Base-by-base conservation (phyloP, 1,140 invertebrate species). In the Nautilus pompilius region DNA sequence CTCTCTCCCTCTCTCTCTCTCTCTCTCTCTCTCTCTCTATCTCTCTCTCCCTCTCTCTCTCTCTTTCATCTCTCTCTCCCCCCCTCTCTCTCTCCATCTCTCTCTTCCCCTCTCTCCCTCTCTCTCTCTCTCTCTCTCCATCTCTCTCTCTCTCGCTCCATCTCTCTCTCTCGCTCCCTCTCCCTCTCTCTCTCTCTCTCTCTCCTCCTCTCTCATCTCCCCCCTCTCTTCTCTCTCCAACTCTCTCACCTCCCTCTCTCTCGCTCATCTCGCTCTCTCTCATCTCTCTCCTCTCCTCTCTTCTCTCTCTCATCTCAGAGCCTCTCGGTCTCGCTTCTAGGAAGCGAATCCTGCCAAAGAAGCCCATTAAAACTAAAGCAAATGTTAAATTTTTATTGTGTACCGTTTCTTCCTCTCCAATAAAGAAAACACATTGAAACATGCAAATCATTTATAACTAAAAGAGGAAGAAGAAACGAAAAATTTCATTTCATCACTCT, bases 51-150 rank as follows among this genome's bases (percentile, higher is more conserved):
- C 32, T 24, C 32, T 28, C 28, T 28, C 53, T 28, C 53, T 28
- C 53, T 28, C 53, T 28, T 30, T 28, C 53, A 55, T 30, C 26
- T 30, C 26, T 30, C 26, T 30, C 26, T 30, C 26, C 53, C 26
- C 53, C 26, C 53, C n/a, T 26, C 26, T 26, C 26, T 24, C 15
- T 41, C 17, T 46, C 17, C 58, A 17, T 24, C 17, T 30, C 20
- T 20, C 29, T 30, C 3, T 24, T 49, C 33, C 36, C 20, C 8
- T 48, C 58, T 48, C 58, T 60, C 58, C 51, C 58, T 60, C 58
- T 60, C 58, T 60, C 58, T 60, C 58, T 60, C 36, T 51, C 36
- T 60, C 58, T 49, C 36, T 49, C 45, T 60, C 34, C 51, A 15
- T 60, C 34, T 48, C 58, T 60, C 59, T 60, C 46, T 24, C n/a